Evolutionary conservation across 2,113 vertebrate species (phyloP).

Genomic region (Bubo blakistoni): DNA sequence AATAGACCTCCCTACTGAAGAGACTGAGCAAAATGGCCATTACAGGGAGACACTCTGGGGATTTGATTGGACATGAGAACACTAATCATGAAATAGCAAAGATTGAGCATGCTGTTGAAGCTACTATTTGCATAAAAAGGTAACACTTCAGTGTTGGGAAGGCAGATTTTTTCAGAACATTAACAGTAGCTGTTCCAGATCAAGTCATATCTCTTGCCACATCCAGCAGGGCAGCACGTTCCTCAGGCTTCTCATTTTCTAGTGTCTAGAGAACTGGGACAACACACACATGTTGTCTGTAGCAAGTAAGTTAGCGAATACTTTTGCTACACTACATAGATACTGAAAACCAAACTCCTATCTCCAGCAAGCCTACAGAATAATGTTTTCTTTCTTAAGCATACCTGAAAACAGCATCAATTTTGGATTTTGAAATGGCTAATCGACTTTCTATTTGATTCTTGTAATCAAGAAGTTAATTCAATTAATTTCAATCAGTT

Average conservation of each 20-base stretch:
- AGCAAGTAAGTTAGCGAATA: neutral
- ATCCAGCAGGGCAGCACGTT: neutral
- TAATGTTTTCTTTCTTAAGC: neutral
- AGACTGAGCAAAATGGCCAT: constrained; percentile 9
- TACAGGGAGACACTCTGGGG: neutral
- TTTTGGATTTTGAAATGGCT: neutral
- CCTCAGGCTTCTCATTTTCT: neutral
- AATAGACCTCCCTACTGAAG: constrained; percentile 42
- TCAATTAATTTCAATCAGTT: neutral
- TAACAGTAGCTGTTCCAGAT: neutral
- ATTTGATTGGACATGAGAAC: constrained; percentile 20
- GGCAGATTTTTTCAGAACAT: neutral
- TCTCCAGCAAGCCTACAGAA: neutral
- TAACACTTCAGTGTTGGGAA: neutral
- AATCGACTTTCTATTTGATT: neutral
- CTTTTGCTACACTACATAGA: neutral
- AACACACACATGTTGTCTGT: neutral
- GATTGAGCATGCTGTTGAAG: neutral
- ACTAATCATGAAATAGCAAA: constrained; percentile 25
- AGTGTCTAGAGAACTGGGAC: neutral
- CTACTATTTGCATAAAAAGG: constrained; percentile 9
- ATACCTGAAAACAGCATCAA: neutral
- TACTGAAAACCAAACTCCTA: neutral
- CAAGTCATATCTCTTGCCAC: neutral
- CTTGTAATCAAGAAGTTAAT: neutral